Evolutionary conservation across 2,797 vertebrate species (phyloP).

Genomic region (Coilia nasus): DNA sequence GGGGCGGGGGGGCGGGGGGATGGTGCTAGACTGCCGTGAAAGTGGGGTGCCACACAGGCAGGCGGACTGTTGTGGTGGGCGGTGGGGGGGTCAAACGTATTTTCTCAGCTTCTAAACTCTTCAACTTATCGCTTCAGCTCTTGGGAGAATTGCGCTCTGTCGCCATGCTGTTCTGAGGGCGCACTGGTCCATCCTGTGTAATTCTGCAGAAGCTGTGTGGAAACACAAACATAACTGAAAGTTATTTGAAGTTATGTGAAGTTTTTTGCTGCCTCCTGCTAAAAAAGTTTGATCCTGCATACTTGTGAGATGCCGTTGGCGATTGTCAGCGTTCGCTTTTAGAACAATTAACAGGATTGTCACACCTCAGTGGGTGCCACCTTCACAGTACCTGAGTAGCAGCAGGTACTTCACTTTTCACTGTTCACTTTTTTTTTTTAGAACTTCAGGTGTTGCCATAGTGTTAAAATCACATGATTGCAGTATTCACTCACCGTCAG

Average conservation of each 20-base stretch:
- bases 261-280: too few species aligned
- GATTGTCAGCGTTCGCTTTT: background rate
- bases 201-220: background rate
- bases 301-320: background rate
- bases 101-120: background rate
- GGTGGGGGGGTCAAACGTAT: too few species aligned
- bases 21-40: background rate
- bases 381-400: background rate
- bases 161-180: background rate
- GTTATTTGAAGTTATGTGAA: too few species aligned
- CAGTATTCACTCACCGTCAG: background rate
- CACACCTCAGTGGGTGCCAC: background rate
- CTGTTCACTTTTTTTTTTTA: too few species aligned
- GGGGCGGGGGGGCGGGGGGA: too few species aligned
- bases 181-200: background rate
- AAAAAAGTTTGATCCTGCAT: too few species aligned
- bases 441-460: too few species aligned
- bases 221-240: background rate
- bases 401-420: too few species aligned
- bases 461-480: too few species aligned
- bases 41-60: background rate
- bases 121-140: background rate
- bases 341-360: constrained; percentile 2
- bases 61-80: background rate
- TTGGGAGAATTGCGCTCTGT: background rate